These are phyloP conservation scores for Ovibos moschatus DNA, from an alignment of 2,113 vertebrate genomes.

Conservation along the genomic window DNA sequence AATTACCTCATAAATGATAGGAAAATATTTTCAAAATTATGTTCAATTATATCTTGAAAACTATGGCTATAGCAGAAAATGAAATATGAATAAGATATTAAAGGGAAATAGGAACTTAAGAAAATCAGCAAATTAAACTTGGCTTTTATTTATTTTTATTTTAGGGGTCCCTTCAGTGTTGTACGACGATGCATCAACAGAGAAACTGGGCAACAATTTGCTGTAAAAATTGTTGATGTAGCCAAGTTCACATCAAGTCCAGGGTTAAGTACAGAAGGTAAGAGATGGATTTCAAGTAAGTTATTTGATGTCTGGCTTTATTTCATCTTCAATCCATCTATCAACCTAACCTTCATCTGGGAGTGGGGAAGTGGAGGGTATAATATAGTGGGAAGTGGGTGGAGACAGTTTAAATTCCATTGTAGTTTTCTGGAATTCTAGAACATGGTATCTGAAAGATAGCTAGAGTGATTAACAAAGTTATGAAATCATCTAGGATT, in stretches of 20 bases:
- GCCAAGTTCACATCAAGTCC: constrained; percentile 99
- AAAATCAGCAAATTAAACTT: constrained; percentile 55
- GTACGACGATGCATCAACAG: constrained; percentile 99
- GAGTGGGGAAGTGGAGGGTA: constrained; percentile 44
- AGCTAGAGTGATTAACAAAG: neutral
- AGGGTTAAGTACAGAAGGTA: constrained; percentile 99
- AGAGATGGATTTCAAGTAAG: constrained; percentile 81
- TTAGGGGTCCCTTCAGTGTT: constrained; percentile 98
- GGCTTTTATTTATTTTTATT: constrained; percentile 53
- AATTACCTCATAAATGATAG: neutral
- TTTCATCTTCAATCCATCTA: constrained; percentile 75
- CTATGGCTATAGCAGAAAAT: neutral
- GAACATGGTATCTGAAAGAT: constrained; percentile 29
- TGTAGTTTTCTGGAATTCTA: constrained; percentile 39
- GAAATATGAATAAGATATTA: neutral
- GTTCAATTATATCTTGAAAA: neutral
- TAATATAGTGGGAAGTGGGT: constrained; percentile 57
- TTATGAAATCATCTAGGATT: constrained; percentile 1
- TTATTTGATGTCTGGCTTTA: constrained; percentile 80
- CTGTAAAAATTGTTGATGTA: constrained; percentile 99
- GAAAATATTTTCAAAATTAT: constrained; percentile 43
- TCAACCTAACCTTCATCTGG: constrained; percentile 74
- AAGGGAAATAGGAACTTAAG: neutral
- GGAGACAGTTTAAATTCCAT: constrained; percentile 51
- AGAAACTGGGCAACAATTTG: constrained; percentile 98